Conservation (phyloP, 2,797 vertebrate genomes). For the Rachycentron canadum region DNA sequence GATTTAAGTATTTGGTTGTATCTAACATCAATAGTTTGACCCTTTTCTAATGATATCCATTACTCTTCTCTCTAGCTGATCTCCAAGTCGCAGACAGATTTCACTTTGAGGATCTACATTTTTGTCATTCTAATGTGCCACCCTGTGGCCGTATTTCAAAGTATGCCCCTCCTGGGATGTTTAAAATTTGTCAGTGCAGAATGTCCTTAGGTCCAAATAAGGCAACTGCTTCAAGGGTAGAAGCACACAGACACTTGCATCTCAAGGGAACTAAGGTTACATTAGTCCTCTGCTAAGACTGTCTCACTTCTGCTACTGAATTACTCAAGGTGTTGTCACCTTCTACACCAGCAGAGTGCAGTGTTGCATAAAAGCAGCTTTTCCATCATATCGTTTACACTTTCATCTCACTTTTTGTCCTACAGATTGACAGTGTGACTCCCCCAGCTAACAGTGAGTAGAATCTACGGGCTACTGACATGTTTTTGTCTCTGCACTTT, state of each 20-base stretch:
- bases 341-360: slow-evolving; percentile 83
- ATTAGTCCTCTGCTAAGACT: slow-evolving; percentile 66
- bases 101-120: slow-evolving; percentile 73
- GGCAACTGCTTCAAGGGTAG: slow-evolving; percentile 78
- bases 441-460: slow-evolving; percentile 68
- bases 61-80: slow-evolving; percentile 45
- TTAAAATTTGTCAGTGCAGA: slow-evolving; percentile 72
- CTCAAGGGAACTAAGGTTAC: slow-evolving; percentile 70
- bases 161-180: slow-evolving; percentile 72
- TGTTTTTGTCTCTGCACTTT: slow-evolving; percentile 72
- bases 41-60: slow-evolving; percentile 39
- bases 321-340: slow-evolving; percentile 35
- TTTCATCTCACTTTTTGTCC: slow-evolving; percentile 77
- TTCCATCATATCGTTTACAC: slow-evolving; percentile 72
- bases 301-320: slow-evolving; percentile 24
- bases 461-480: slow-evolving; percentile 74
- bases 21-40: slow-evolving; percentile 31
- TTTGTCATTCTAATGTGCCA: slow-evolving; percentile 79
- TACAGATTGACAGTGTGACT: slow-evolving; percentile 80
- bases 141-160: slow-evolving; percentile 75
- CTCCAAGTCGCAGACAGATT: slow-evolving; percentile 66
- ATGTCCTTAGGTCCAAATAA: slow-evolving; percentile 80
- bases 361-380: slow-evolving; percentile 82
- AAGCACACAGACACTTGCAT: slow-evolving; percentile 63
- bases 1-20: slow-evolving; percentile 36